phyloP scores from a whole-genome alignment of 2,113 vertebrate genomes.

The Strix aluco region DNA sequence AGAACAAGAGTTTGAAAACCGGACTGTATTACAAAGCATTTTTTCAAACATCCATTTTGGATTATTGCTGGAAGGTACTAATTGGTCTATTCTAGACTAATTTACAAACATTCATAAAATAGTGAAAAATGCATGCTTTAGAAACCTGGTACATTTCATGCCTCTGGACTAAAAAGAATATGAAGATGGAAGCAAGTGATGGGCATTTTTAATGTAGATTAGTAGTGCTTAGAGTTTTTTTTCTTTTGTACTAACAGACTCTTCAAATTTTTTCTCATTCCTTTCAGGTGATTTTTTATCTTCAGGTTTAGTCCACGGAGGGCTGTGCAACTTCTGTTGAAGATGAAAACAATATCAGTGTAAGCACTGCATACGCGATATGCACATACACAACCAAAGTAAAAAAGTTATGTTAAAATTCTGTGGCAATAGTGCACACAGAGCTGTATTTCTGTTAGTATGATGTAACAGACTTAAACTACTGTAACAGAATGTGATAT shows the following conservation, averaged over 20 bases:
- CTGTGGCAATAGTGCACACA: not conserved
- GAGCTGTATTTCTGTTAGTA: not conserved
- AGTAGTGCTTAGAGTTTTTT: conserved; percentile 59
- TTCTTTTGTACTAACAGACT: conserved; percentile 47
- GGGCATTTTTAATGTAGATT: not conserved
- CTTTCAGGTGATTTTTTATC: conserved; percentile 55
- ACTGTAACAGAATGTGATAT: not conserved
- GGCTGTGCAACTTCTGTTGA: conserved; percentile 67
- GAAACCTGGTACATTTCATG: conserved; percentile 72
- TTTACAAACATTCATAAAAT: conserved; percentile 78
- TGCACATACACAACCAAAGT: not conserved
- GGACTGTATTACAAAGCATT: conserved; percentile 55
- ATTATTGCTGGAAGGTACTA: conserved; percentile 76
- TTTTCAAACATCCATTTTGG: conserved; percentile 56
- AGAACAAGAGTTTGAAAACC: conserved; percentile 43
- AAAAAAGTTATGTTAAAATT: not conserved
- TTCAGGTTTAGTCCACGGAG: conserved; percentile 64
- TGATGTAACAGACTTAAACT: not conserved
- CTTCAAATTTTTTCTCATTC: conserved; percentile 43
- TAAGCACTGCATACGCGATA: not conserved
- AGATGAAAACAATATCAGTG: conserved; percentile 2
- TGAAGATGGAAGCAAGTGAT: conserved; percentile 47
- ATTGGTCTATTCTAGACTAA: conserved; percentile 64
- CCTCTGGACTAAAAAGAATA: conserved; percentile 66
- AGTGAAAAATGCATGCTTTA: conserved; percentile 78